phyloP scores from a whole-genome alignment of 2,888 invertebrate species.

The Lithophane semibrunnea region DNA sequence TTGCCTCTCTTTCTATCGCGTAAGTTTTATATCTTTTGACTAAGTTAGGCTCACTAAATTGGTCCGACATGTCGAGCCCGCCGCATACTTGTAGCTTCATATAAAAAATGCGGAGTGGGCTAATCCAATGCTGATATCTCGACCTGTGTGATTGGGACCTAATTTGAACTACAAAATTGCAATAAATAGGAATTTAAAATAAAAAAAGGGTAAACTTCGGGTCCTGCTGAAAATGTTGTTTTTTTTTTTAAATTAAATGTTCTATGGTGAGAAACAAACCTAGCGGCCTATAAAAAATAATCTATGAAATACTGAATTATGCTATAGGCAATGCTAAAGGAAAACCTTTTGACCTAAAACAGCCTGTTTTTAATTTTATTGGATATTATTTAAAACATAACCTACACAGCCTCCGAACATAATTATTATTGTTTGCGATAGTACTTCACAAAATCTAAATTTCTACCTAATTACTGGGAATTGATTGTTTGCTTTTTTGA shows the following conservation, averaged over 20 bases:
- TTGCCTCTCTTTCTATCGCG: background rate
- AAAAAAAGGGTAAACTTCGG: background rate
- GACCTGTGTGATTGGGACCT: background rate
- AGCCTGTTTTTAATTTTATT: background rate
- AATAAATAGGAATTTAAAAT: background rate
- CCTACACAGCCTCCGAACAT: slow-evolving; percentile 40
- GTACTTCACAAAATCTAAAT: slow-evolving; percentile 18
- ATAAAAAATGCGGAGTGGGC: background rate
- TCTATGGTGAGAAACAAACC: rapidly evolving
- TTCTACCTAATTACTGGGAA: background rate
- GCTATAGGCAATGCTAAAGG: background rate
- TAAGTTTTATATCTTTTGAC: background rate
- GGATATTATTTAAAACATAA: background rate
- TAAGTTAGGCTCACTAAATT: too few relatives aligned
- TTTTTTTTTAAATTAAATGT: background rate
- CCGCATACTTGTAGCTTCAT: too few relatives aligned
- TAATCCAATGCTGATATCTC: background rate
- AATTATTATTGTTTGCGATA: slow-evolving; percentile 61
- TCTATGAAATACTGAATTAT: background rate
- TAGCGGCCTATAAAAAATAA: background rate
- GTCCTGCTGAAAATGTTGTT: background rate
- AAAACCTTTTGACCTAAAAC: slow-evolving; percentile 36
- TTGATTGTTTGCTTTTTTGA: background rate
- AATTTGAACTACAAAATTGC: background rate
- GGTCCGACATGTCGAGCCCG: too few relatives aligned